These are phyloP conservation scores for Catharus fuscescens DNA, from an alignment of 2,113 vertebrate species.

Conservation along the genomic window DNA sequence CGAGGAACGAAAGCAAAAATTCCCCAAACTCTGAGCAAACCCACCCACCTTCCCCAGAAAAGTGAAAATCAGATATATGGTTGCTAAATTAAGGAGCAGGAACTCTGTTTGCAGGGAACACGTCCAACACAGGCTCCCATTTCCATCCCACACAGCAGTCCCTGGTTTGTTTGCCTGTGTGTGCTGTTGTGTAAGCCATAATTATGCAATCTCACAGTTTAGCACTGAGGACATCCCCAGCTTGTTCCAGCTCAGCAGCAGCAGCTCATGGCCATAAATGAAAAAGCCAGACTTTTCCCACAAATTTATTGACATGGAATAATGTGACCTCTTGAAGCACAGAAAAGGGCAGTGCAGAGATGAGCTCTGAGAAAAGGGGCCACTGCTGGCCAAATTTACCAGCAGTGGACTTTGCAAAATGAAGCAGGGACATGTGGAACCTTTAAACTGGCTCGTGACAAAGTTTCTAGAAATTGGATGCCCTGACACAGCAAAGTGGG, in stretches of 20 bases:
- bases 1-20: not conserved
- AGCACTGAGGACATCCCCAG: not conserved
- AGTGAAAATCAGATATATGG: not conserved
- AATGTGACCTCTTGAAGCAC: accelerated
- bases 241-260: not conserved
- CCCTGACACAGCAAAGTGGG: not conserved
- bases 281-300: not conserved
- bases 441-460: accelerated
- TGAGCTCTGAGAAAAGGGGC: not conserved
- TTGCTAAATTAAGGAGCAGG: conserved; percentile 1
- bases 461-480: not conserved
- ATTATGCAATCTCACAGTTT: not conserved
- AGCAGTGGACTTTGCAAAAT: not conserved
- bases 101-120: not conserved
- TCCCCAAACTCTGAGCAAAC: not conserved
- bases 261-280: not conserved
- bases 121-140: not conserved
- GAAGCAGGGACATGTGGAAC: not conserved
- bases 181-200: not conserved
- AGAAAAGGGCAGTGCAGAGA: not conserved
- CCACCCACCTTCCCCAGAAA: not conserved
- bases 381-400: not conserved
- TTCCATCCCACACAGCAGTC: not conserved
- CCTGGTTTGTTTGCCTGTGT: not conserved
- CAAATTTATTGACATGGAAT: not conserved